A percentile compares a stretch with the other conserved stretches of the same genome.
Conservation (phyloP, 2,888 invertebrate species). For the Meteorus colon region DNA sequence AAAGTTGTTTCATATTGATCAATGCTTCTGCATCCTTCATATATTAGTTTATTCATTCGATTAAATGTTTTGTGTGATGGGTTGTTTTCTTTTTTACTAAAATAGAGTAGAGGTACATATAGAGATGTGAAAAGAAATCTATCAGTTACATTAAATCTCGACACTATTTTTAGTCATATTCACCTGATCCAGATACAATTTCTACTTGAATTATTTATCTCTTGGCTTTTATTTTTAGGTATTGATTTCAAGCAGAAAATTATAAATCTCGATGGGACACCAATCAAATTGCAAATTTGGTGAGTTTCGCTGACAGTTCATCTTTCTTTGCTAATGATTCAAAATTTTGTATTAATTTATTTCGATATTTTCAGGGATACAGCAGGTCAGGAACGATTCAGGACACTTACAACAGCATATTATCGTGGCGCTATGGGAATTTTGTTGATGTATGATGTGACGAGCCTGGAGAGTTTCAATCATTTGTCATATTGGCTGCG, state of each 20-base stretch:
- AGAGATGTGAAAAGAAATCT: too few species aligned
- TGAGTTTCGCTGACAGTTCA: constrained; percentile 59
- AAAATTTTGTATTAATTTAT: not conserved
- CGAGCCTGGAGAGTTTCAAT: constrained; percentile 91
- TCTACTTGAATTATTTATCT: too few species aligned
- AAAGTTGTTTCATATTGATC: too few species aligned
- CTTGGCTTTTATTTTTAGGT: constrained; percentile 75
- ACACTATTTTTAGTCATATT: too few species aligned
- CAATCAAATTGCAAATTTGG: constrained; percentile 87
- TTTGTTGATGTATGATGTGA: constrained; percentile 92
- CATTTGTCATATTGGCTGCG: constrained; percentile 92
- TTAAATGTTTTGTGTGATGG: too few species aligned
- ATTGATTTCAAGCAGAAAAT: constrained; percentile 94
- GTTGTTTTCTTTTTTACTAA: too few species aligned
- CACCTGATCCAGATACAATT: too few species aligned
- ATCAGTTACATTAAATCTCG: too few species aligned
- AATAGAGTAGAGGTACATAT: too few species aligned
- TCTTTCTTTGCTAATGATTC: not conserved
- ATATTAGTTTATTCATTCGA: too few species aligned
- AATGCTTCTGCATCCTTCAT: too few species aligned
- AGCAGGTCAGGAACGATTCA: constrained; percentile 85
- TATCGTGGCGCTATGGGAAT: constrained; percentile 95
- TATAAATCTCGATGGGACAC: constrained; percentile 88
- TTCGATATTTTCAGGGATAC: constrained; percentile 81
- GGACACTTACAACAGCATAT: constrained; percentile 90